Evolutionary conservation across 92 coral and sea anemone species (phyloP), one percentile per base, ranked within the genome.

Genomic region (Porites lobata): DNA sequence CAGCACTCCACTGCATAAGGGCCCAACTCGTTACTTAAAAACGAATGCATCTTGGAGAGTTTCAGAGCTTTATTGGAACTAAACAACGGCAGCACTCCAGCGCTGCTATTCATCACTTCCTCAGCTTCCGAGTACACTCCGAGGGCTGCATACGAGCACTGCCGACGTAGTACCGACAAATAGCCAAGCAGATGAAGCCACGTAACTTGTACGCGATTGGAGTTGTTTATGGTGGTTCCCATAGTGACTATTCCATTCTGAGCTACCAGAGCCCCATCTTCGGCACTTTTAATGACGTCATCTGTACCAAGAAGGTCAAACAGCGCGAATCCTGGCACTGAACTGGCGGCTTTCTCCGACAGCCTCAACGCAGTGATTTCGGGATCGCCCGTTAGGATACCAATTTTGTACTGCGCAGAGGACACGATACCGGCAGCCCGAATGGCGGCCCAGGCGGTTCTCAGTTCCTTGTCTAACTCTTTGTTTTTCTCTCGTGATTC

Each of bases 121-220:
- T 89, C 86, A 76, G 66, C 90, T 26, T 65, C 96, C 38, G 79
- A 72, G 21, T 20, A 66, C 66, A 94, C 95, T 7, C 99, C 99
- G 56, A 97, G 95, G 8, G 99, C 92, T 62, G 93, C 83, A 82
- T 97, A 97, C 83, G 97, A 93, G 81, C 98, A 91, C 83, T 97
- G 99, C 14, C 99, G 98, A 67, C 98, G 98, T 13, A 97, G 96
- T 20, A 93, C 89, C 51, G 94, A 87, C 22, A 92, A 87, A 77
- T 97, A 93, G n/a, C 98, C 93, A 68, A 97, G 95, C 38, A 97
- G 85, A 90, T 97, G 98, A 54, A 93, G 90, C 99, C 99, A 97
- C 1, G 99, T 95, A 20, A 97, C 85, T 84, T 90, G 97, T 19
- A 97, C 98, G 13, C 72, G 87, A 70, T 97, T 94, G 15, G 96